These are phyloP conservation scores for Struthidea cinerea DNA, from an alignment of 2,113 vertebrate genomes.

Conservation along the genomic window DNA sequence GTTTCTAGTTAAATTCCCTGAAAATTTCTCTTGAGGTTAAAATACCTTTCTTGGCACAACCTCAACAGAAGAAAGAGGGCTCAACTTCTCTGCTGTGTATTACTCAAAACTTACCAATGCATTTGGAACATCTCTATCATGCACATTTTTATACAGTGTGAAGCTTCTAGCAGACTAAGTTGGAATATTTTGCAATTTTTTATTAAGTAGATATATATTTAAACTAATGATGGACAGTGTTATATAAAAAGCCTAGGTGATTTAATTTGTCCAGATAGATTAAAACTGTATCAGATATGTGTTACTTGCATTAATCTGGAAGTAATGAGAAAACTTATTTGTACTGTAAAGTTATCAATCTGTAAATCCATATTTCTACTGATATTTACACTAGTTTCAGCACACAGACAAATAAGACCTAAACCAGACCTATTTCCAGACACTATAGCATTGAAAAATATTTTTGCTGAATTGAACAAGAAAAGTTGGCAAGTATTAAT, in stretches of 20 bases:
- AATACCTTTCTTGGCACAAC: background rate
- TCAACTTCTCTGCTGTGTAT: background rate
- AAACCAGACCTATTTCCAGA: slow-evolving; percentile 64
- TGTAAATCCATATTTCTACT: slow-evolving; percentile 60
- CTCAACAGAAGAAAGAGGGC: background rate
- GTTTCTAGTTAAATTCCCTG: background rate
- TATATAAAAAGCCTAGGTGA: background rate
- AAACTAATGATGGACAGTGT: background rate
- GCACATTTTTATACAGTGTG: background rate
- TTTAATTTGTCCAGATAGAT: background rate
- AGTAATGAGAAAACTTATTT: background rate
- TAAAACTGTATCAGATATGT: background rate
- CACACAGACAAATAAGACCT: slow-evolving; percentile 59
- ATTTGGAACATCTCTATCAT: background rate
- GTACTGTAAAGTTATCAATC: slow-evolving; percentile 15
- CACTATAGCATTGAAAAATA: slow-evolving; percentile 65
- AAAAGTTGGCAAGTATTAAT: slow-evolving; percentile 86
- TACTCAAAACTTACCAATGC: background rate
- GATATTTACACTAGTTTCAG: slow-evolving; percentile 63
- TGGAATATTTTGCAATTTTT: background rate
- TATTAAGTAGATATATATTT: background rate
- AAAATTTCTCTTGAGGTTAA: background rate
- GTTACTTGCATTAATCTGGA: background rate
- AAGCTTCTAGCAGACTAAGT: background rate
- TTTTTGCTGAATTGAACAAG: slow-evolving; percentile 71